A percentile compares a stretch with the other conserved stretches of the same genome.
Evolutionary conservation across 2,797 vertebrate species (phyloP).

Genomic region (Pterois miles): DNA sequence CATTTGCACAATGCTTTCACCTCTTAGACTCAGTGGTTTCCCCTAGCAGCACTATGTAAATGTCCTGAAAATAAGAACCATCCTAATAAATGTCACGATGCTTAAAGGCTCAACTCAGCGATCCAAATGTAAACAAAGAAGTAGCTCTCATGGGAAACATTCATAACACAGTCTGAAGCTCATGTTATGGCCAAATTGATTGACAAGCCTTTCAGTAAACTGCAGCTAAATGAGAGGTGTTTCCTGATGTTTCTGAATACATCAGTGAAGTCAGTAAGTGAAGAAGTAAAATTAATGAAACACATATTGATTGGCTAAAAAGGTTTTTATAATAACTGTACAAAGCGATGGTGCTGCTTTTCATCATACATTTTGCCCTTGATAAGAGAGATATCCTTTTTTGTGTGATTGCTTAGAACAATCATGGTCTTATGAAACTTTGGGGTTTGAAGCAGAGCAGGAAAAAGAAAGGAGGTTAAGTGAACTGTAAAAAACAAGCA

Average conservation of each 20-base stretch:
- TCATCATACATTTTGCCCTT: slow-evolving; percentile 17
- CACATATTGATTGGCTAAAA: not conserved
- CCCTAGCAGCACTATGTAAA: slow-evolving; percentile 10
- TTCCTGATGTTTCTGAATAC: not conserved
- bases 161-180: not conserved
- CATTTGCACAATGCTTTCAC: not conserved
- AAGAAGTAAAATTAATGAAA: not conserved
- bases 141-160: not conserved
- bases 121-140: slow-evolving; percentile 24
- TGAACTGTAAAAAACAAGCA: slow-evolving; percentile 68
- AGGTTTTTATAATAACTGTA: not conserved
- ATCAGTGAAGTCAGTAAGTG: not conserved
- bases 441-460: slow-evolving; percentile 37
- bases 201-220: not conserved
- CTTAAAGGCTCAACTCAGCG: slow-evolving; percentile 12
- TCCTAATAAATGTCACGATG: slow-evolving; percentile 17
- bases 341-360: slow-evolving; percentile 7
- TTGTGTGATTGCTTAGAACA: slow-evolving; percentile 50
- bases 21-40: not conserved
- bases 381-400: slow-evolving; percentile 19
- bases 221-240: not conserved
- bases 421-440: slow-evolving; percentile 30
- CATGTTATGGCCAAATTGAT: not conserved
- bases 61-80: slow-evolving; percentile 15
- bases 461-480: slow-evolving; percentile 47